Conservation (phyloP, 2,797 vertebrate species). For the Gouania willdenowi region DNA sequence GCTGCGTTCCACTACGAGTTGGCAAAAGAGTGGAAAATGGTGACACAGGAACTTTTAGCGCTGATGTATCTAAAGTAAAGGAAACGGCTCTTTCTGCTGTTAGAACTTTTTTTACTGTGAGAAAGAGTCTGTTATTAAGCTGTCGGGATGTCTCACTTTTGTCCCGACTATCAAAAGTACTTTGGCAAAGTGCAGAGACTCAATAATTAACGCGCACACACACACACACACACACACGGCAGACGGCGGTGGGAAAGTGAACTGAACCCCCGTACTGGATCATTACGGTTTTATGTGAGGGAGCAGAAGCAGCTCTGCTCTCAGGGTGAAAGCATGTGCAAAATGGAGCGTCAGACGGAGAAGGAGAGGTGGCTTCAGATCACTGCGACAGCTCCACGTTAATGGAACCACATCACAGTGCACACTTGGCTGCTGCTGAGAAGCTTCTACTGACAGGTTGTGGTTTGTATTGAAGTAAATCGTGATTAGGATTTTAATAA, state of each 20-base stretch:
- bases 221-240: not conserved
- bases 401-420: slow-evolving; percentile 1
- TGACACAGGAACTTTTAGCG: no score
- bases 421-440: not conserved
- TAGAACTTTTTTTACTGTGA: not conserved
- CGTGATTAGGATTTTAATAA: slow-evolving; percentile 21
- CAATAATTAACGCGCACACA: slow-evolving; percentile 35
- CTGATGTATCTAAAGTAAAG: not conserved
- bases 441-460: slow-evolving; percentile 6
- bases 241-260: slow-evolving; percentile 3
- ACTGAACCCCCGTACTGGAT: slow-evolving; percentile 13
- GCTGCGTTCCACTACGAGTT: no score
- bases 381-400: not conserved
- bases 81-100: slow-evolving; percentile 12
- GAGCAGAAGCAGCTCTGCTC: not conserved
- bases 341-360: not conserved
- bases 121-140: slow-evolving; percentile 10
- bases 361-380: slow-evolving; percentile 5
- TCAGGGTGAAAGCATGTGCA: slow-evolving; percentile 1
- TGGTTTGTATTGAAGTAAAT: slow-evolving; percentile 14
- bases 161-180: slow-evolving; percentile 10
- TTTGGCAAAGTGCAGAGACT: slow-evolving; percentile 17
- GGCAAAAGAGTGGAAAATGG: no score
- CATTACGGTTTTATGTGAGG: slow-evolving; percentile 26
- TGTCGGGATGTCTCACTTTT: not conserved